phyloP scores from a whole-genome alignment of 2,888 invertebrate species.

The Chironomus tentans region DNA sequence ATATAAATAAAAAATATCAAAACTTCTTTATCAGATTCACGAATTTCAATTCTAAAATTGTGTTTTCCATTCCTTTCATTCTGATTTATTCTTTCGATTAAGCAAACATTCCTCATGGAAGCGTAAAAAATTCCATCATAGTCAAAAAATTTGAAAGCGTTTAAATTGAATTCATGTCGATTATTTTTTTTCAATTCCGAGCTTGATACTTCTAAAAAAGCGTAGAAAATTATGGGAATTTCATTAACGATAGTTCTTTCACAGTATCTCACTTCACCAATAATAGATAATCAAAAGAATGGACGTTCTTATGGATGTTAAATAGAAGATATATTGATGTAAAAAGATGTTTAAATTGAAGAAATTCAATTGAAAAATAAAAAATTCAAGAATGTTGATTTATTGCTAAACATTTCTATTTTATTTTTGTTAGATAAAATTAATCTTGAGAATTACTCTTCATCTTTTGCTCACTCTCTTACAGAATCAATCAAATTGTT shows the following conservation, averaged over 20 bases:
- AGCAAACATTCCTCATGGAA: background rate
- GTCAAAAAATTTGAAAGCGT: background rate
- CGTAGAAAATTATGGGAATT: background rate
- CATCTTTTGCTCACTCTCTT: too few relatives aligned
- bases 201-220: background rate
- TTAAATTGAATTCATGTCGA: background rate
- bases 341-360: too few relatives aligned
- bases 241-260: background rate
- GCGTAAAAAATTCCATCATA: constrained; percentile 1
- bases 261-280: background rate
- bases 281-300: too few relatives aligned
- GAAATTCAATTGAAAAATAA: too few relatives aligned
- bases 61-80: too few relatives aligned
- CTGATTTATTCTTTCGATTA: background rate
- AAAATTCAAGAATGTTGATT: too few relatives aligned
- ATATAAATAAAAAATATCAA: background rate
- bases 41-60: background rate
- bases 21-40: background rate
- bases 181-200: background rate
- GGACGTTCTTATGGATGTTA: too few relatives aligned
- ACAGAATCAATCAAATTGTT: too few relatives aligned
- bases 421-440: too few relatives aligned
- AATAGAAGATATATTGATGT: too few relatives aligned
- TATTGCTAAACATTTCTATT: too few relatives aligned
- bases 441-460: too few relatives aligned